Base-by-base conservation (phyloP, 2,113 vertebrate species). In the Bostrychus sinensis region DNA sequence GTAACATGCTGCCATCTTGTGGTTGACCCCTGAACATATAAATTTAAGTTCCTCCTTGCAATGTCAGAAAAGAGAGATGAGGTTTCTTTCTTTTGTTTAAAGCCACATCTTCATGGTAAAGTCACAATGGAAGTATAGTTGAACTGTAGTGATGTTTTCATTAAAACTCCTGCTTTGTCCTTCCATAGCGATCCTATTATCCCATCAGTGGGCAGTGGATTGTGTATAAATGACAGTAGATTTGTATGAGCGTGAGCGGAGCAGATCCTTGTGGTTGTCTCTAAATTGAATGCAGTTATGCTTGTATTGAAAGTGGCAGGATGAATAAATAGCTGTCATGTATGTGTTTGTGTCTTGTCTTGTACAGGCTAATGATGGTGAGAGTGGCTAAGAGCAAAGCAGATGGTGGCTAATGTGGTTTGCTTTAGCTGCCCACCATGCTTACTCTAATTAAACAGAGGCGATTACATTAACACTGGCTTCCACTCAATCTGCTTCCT, bases 361-460 rank as follows among this genome's bases (percentile, higher is more conserved):
- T 75, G 77, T 86, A 56, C 53, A 56, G 73, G 69, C 86, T 89
- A 85, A 89, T 82, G 83, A 86, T 77, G 53, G 72, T 23, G 84
- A 82, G 83, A 58, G 60, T 39, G 79, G 77, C 58, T 74, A 77
- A 80, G 78, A 80, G 81, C 70, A 79, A 76, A 72, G 66, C 88
- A 91, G 89, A 91, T 91, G 88, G 89, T 61, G 79, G 78, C 56
- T 89, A 87, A 86, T 89, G 89, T 75, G 79, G 81, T 84, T 79
- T 86, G 79, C 77, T 83, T 81, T 82, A 73, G 74, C 80, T 87
- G 83, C 85, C 87, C 85, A 82, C 87, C 66, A 84, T 23, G 77
- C 81, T 85, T 59, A 38, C 77, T 89, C 78, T 87, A 91, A 91
- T 91, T 91, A 89, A 90, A 89, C 86, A 81, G 78, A 80, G 77